phyloP scores from a whole-genome alignment of 2,797 vertebrate species.

The Agapornis canus region DNA sequence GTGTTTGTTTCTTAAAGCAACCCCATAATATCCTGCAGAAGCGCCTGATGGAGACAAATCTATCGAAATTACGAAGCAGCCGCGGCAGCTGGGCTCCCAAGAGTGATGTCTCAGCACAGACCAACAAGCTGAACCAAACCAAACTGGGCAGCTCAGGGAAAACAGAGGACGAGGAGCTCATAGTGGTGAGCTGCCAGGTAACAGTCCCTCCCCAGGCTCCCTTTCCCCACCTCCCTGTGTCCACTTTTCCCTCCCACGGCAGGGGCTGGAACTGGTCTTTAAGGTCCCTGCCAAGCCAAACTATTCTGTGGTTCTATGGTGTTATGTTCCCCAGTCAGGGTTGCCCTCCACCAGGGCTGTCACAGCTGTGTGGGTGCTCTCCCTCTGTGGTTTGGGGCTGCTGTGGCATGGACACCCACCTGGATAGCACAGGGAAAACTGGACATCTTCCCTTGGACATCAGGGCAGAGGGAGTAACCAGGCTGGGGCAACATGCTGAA shows the following conservation, averaged over 20 bases:
- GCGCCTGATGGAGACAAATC: constrained; percentile 86
- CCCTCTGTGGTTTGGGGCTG: not conserved
- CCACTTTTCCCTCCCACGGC: not conserved
- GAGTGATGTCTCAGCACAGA: constrained; percentile 50
- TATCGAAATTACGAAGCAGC: constrained; percentile 79
- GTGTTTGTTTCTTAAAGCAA: constrained; percentile 77
- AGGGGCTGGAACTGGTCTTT: not conserved
- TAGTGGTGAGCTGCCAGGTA: constrained; percentile 86
- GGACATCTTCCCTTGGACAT: not conserved
- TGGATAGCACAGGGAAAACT: not conserved
- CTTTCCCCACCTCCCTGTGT: not conserved
- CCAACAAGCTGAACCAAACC: constrained; percentile 66
- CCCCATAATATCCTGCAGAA: constrained; percentile 88
- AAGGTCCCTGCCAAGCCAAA: not conserved
- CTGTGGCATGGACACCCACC: not conserved
- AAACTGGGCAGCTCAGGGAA: constrained; percentile 69
- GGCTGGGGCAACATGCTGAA: not conserved
- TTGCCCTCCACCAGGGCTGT: accelerated
- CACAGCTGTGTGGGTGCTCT: not conserved
- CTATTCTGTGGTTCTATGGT: not conserved
- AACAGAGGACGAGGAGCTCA: constrained; percentile 81
- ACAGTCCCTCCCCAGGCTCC: not conserved
- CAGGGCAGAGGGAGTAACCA: not conserved
- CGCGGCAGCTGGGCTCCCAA: constrained; percentile 72
- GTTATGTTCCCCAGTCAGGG: not conserved